Evolutionary conservation across 1,140 invertebrate genomes (phyloP).

Genomic region (Saccostrea echinata): DNA sequence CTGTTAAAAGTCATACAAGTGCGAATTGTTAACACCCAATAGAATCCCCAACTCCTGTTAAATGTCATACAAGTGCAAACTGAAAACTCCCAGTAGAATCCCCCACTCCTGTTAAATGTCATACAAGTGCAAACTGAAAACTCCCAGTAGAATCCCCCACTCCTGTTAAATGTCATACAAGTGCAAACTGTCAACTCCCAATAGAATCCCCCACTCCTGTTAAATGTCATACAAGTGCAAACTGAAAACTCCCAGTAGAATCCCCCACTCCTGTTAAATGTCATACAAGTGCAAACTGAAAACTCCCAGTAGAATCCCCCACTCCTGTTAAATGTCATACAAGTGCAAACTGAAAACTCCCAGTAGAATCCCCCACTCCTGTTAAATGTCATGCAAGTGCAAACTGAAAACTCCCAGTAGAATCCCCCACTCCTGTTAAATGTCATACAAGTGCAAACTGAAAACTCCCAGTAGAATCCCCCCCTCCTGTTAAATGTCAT

Average conservation of each 20-base stretch:
- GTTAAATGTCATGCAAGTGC: background rate
- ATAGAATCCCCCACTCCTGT: constrained; percentile 71
- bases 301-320: constrained; percentile 64
- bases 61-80: background rate
- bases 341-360: too few relatives aligned
- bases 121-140: too few relatives aligned
- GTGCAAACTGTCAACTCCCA: too few relatives aligned
- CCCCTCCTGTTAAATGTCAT: constrained; percentile 64
- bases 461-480: constrained; percentile 65
- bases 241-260: constrained; percentile 69
- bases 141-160: constrained; percentile 63
- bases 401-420: too few relatives aligned
- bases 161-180: constrained; percentile 63
- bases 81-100: constrained; percentile 66
- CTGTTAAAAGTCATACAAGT: constrained; percentile 53
- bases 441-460: background rate
- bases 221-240: background rate
- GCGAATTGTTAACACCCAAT: too few relatives aligned
- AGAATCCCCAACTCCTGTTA: constrained; percentile 71
- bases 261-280: constrained; percentile 65
- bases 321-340: constrained; percentile 64
- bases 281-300: too few relatives aligned
- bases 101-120: constrained; percentile 65
- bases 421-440: constrained; percentile 68
- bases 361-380: constrained; percentile 71